phyloP scores from a whole-genome alignment of 2,113 vertebrate genomes.

The Capreolus pygargus region DNA sequence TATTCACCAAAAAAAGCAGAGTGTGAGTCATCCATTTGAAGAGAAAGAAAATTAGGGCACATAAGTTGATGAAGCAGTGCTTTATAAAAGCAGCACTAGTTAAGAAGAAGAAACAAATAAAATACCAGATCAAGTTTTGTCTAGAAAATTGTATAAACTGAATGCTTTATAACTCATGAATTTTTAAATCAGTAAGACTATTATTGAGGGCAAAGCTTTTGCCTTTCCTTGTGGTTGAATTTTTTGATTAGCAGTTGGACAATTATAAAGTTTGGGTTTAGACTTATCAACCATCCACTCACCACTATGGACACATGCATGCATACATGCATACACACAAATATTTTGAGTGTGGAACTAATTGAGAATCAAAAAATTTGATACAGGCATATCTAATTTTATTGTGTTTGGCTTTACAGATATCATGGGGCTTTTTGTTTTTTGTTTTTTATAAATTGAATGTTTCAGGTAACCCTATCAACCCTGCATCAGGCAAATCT shows the following conservation, averaged over 20 bases:
- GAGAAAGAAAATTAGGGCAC: constrained; percentile 21
- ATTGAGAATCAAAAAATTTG: not conserved
- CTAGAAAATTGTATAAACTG: not conserved
- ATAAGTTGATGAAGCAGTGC: not conserved
- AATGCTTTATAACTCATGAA: not conserved
- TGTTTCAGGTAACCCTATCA: not conserved
- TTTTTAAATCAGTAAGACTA: not conserved
- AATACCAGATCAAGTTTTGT: not conserved
- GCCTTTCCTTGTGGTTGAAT: not conserved
- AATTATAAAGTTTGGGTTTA: not conserved
- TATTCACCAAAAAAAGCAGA: constrained; percentile 23
- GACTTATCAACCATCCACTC: not conserved
- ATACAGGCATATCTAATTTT: not conserved
- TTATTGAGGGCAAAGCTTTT: not conserved
- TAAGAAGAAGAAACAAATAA: not conserved
- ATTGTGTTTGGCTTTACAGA: not conserved
- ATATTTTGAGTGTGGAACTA: not conserved
- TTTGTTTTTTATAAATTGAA: not conserved
- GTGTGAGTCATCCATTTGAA: not conserved
- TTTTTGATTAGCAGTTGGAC: not conserved
- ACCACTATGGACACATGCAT: not conserved
- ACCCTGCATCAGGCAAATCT: not conserved
- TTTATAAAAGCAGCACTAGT: not conserved
- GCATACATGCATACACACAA: not conserved
- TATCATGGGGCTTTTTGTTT: not conserved